Conservation (phyloP, 64 coral and sea anemone genomes). For the Hydrozoanthus tunicans region DNA sequence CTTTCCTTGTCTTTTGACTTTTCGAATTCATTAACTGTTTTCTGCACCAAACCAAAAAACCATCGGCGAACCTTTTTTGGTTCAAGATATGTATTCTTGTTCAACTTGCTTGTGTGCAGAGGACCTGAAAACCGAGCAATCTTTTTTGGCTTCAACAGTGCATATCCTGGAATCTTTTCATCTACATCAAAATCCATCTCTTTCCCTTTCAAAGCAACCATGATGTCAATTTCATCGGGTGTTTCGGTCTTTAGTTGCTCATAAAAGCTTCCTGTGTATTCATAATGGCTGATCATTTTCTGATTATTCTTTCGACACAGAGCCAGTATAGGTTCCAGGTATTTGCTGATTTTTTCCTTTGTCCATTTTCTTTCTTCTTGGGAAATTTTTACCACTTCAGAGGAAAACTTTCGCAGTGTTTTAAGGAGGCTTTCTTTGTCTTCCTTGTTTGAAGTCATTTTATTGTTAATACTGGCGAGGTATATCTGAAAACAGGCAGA, state of each 20-base stretch:
- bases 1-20: conserved; percentile 21
- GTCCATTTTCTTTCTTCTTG: conserved; percentile 37
- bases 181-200: conserved; percentile 11
- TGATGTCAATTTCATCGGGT: conserved; percentile 72
- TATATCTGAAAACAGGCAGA: neutral
- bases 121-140: neutral
- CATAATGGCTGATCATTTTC: conserved; percentile 54
- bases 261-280: conserved; percentile 77
- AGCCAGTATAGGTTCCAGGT: conserved; percentile 43
- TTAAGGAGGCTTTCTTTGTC: neutral
- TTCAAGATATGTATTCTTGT: neutral
- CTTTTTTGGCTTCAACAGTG: neutral
- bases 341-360: conserved; percentile 28
- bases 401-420: conserved; percentile 54
- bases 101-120: neutral
- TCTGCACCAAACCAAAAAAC: conserved; percentile 70
- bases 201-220: conserved; percentile 64
- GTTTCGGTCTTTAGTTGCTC: conserved; percentile 57
- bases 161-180: neutral
- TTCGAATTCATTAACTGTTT: conserved; percentile 56
- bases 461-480: neutral
- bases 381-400: conserved; percentile 56
- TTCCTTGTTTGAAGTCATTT: neutral
- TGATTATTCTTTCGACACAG: conserved; percentile 16
- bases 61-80: conserved; percentile 33